phyloP scores from a whole-genome alignment of 2,113 vertebrate genomes.

The Ptilonorhynchus violaceus region DNA sequence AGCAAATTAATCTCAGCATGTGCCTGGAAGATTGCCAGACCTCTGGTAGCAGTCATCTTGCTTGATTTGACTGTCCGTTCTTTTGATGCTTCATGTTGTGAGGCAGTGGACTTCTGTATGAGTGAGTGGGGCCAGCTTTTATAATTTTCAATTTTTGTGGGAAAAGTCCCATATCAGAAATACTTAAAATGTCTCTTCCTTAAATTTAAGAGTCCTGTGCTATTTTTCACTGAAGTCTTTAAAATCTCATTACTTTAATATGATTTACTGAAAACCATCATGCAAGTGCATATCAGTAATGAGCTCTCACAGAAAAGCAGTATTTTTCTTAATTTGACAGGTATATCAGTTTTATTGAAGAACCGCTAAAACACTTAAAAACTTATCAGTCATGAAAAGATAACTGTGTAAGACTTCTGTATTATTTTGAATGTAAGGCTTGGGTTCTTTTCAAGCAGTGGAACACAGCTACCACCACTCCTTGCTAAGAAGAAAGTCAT shows the following conservation, averaged over 20 bases:
- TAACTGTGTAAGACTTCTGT: background rate
- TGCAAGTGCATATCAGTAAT: background rate
- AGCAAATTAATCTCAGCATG: background rate
- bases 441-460: background rate
- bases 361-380: background rate
- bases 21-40: background rate
- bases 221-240: background rate
- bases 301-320: background rate
- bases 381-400: background rate
- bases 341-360: background rate
- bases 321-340: background rate
- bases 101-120: background rate
- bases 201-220: slow-evolving; percentile 4
- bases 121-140: background rate
- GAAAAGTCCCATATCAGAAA: background rate
- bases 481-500: background rate
- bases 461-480: background rate
- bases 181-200: background rate
- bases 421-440: background rate
- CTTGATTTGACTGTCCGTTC: background rate
- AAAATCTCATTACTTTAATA: background rate
- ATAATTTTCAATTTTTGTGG: background rate
- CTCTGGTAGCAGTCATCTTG: background rate
- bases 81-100: background rate
- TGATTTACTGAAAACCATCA: background rate